phyloP scores from a whole-genome alignment of 2,797 vertebrate species.

The Alauda arvensis region DNA sequence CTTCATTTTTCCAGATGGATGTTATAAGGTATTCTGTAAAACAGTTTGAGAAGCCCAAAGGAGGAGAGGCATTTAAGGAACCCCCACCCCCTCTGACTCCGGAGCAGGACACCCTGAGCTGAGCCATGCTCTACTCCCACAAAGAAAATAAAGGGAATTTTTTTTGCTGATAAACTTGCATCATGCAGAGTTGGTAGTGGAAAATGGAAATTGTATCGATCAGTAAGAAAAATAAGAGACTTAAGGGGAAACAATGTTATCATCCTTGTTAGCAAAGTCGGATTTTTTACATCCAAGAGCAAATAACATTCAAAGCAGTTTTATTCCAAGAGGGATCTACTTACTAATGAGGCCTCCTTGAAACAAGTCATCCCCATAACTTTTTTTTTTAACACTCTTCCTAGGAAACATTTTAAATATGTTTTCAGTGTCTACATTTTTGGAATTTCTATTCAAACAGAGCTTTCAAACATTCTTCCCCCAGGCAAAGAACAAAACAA shows the following conservation, averaged over 20 bases:
- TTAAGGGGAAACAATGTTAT: constrained; percentile 15
- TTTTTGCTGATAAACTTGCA: constrained; percentile 28
- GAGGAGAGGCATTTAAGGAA: neutral
- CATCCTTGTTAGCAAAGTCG: constrained; percentile 62
- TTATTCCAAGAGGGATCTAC: constrained; percentile 59
- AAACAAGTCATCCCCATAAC: constrained; percentile 72
- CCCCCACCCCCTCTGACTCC: neutral
- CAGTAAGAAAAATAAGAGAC: constrained; percentile 37
- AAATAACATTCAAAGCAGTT: constrained; percentile 64
- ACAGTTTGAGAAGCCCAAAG: neutral
- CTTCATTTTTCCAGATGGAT: neutral
- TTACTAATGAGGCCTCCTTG: constrained; percentile 70
- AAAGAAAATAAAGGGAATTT: neutral
- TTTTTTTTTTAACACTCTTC: constrained; percentile 64
- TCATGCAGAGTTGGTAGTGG: constrained; percentile 65
- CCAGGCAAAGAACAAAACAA: neutral
- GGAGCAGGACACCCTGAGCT: neutral
- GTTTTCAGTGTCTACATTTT: constrained; percentile 49
- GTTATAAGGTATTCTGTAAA: neutral
- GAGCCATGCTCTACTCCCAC: constrained; percentile 39
- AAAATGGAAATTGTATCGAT: constrained; percentile 25
- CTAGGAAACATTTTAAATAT: constrained; percentile 71
- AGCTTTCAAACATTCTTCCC: constrained; percentile 39
- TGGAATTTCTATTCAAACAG: constrained; percentile 13
- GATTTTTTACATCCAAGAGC: constrained; percentile 50